phyloP scores from a whole-genome alignment of 1,140 invertebrate species.

The Drosophila guanche region DNA sequence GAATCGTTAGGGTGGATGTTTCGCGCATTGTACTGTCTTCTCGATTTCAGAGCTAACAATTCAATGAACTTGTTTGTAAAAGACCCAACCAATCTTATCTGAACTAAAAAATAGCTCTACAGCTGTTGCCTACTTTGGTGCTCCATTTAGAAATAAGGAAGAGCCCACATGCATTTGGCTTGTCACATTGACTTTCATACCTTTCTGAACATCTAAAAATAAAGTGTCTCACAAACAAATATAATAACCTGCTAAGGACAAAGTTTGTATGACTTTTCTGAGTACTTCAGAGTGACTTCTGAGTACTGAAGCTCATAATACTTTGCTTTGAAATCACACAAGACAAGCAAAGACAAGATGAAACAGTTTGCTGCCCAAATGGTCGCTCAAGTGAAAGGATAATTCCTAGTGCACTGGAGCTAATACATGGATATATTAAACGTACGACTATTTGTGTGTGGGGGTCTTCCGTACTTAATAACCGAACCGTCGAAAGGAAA shows the following conservation, averaged over 20 bases:
- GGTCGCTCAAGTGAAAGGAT: constrained; percentile 59
- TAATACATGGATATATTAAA: constrained; percentile 18
- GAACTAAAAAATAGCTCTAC: no score
- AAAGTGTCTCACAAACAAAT: constrained; percentile 6
- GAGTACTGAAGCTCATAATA: constrained; percentile 42
- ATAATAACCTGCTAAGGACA: constrained; percentile 12
- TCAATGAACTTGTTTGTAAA: no score
- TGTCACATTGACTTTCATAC: constrained; percentile 21
- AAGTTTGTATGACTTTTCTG: constrained; percentile 4
- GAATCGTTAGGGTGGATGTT: background rate
- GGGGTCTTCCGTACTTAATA: constrained; percentile 61
- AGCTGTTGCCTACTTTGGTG: no score
- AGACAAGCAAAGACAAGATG: constrained; percentile 12
- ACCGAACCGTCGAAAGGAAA: constrained; percentile 20
- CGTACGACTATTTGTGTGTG: constrained; percentile 3
- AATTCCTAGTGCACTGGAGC: constrained; percentile 40
- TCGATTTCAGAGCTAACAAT: no score
- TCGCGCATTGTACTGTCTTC: no score
- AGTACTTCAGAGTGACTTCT: constrained; percentile 10
- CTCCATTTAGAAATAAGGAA: no score
- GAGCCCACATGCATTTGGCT: background rate
- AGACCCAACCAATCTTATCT: no score
- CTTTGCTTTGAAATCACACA: constrained; percentile 45
- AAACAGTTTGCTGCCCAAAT: constrained; percentile 49
- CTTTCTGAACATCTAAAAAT: constrained; percentile 7